Conservation (phyloP, 2,113 vertebrate species). For the Nycticorax nycticorax region DNA sequence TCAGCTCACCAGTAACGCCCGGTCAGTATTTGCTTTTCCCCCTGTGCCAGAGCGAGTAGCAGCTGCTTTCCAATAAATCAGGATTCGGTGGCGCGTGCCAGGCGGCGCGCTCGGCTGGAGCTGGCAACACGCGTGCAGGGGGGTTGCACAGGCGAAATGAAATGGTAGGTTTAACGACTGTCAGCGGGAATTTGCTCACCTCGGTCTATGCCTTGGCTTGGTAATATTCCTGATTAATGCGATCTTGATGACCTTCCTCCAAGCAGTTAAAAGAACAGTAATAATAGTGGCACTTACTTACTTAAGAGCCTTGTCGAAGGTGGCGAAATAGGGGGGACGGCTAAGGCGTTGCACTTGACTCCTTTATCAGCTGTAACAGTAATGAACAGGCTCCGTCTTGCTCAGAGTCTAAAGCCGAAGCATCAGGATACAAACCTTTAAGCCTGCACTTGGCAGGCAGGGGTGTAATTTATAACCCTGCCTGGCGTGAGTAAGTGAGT, state of each 20-base stretch:
- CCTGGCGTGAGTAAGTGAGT: rapidly evolving
- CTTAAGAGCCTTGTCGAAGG: background rate
- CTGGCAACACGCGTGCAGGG: background rate
- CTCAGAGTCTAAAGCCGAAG: rapidly evolving
- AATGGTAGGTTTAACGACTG: rapidly evolving
- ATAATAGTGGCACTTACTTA: background rate
- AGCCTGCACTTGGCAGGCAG: background rate
- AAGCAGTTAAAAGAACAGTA: background rate
- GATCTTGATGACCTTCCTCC: background rate
- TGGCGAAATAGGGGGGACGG: rapidly evolving
- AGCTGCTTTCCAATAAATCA: background rate
- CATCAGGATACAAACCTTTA: background rate
- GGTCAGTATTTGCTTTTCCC: background rate
- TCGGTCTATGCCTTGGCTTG: background rate
- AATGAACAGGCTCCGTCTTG: background rate
- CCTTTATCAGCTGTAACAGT: background rate
- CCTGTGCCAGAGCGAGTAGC: background rate
- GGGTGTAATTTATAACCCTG: background rate
- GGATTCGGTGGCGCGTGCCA: rapidly evolving
- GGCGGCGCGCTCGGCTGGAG: background rate
- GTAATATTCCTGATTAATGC: background rate
- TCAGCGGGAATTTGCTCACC: background rate
- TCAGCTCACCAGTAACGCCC: rapidly evolving
- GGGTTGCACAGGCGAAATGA: rapidly evolving
- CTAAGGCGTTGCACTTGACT: background rate